Evolutionary conservation across 2,113 vertebrate genomes (phyloP), one percentile per base, ranked within the genome.

Genomic region (Crotalus helleri): DNA sequence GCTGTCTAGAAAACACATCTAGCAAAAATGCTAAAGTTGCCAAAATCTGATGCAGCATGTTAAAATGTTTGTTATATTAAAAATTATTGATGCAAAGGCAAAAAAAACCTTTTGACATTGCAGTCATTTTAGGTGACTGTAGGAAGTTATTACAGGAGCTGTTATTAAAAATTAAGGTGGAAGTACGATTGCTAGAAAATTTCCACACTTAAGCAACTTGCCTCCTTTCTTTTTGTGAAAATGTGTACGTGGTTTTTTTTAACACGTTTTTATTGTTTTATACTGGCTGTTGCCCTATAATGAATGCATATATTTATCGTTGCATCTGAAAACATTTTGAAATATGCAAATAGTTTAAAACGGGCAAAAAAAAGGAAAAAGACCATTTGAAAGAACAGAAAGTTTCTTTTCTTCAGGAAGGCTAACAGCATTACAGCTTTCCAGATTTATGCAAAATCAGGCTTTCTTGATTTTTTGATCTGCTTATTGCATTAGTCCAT

Each of bases 61-160:
- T 97, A 97, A 98, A 97, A 98, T 98, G 95, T 98, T 98, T 99
- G 98, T 99, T 98, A 99, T 99, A 98, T 98, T 98, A 97, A 98
- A 99, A 99, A 97, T 81, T 99, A 99, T 99, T 98, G 98, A 98
- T 98, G 97, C 97, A 98, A 98, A 98, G 98, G 97, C 95, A 98
- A 96, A 99, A 33, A 24, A 98, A 98, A 98, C 98, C 97, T 96
- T 96, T 97, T 97, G 97, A 97, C 96, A 94, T 96, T 98, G 97
- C 97, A 97, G 95, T 97, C 96, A 97, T 95, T 97, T 96, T 93
- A 93, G 95, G 94, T 95, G 97, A 97, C 97, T 97, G 97, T 96
- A 96, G 93, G 93, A 53, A 97, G 94, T 97, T 93, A 94, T 97
- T 97, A 96, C 95, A 94, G 95, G 89, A 69, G 15, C 57, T 86